Base-by-base conservation (phyloP, 2,797 vertebrate species). In the Phaenicophaeus curvirostris region DNA sequence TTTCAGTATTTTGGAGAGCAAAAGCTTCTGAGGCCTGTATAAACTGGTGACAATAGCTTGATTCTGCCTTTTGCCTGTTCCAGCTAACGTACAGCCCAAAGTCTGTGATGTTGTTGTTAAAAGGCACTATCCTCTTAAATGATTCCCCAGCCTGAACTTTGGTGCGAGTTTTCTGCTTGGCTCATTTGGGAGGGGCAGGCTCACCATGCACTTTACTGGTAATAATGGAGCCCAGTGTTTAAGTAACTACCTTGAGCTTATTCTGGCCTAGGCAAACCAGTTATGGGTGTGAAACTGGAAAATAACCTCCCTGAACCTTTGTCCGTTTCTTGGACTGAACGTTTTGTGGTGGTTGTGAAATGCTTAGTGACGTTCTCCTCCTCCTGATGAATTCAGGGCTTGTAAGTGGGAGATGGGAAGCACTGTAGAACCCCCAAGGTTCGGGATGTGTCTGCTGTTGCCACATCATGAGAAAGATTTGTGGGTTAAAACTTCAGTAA, bases 191-290 rank as follows among this genome's bases (percentile, higher is more conserved):
- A 96, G 94, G 81, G 94, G 93, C 94, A 94, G 95, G 59, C 67
- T 94, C 90, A 65, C 90, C 35, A 3, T 37, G 67, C 77, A 24
- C 78, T 96, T 96, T 94, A 89, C 83, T 85, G 42, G 78, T 79
- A 94, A 89, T 94, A 95, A 91, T 91, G 90, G 75, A 87, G 71
- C 42, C 59, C 44, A 37, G 83, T 93, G 86, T 94, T 97, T 96
- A 95, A 90, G 85, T 91, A 93, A 95, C 93, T 89, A 87, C 73
- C 39, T 53, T 1, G 30, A 73, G 84, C 87, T 97, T 95, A 94
- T 90, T 95, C 89, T 94, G 72, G 93, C 85, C 95, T 95, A 93
- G 95, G 94, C 92, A 95, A 96, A 97, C 96, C 95, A 94, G 96
- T 96, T 97, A 93, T 93, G 87, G 85, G 94, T 55, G 93, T 95